These are phyloP conservation scores for Sinocyclocheilus anophthalmus DNA, from an alignment of 2,113 vertebrate species.

Conservation along the genomic window DNA sequence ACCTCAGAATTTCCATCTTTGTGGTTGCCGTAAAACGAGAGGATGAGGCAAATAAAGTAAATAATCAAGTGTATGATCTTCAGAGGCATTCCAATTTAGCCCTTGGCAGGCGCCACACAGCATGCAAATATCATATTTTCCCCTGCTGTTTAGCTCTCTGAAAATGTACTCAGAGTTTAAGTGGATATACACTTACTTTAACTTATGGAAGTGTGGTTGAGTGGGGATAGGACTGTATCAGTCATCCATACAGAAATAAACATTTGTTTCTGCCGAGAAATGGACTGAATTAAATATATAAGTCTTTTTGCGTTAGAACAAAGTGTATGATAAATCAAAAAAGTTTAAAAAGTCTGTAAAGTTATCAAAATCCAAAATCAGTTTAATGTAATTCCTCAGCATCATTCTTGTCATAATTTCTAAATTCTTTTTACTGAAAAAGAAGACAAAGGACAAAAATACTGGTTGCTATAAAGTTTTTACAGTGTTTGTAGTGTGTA, in stretches of 20 bases:
- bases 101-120: slow-evolving; percentile 49
- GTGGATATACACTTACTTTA: slow-evolving; percentile 28
- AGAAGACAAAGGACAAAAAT: background rate
- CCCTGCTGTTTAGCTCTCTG: slow-evolving; percentile 52
- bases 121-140: slow-evolving; percentile 46
- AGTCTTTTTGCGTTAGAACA: background rate
- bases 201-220: background rate
- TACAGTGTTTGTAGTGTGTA: background rate
- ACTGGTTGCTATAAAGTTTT: background rate
- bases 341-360: background rate
- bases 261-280: background rate
- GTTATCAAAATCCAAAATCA: background rate
- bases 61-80: slow-evolving; percentile 59
- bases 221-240: background rate
- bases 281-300: background rate
- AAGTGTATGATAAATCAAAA: background rate
- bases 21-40: slow-evolving; percentile 67
- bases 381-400: background rate
- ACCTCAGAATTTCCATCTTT: slow-evolving; percentile 74
- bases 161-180: slow-evolving; percentile 15
- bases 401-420: background rate
- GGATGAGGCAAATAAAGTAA: slow-evolving; percentile 67
- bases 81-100: slow-evolving; percentile 56
- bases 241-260: background rate
- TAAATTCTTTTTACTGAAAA: background rate